Base-by-base conservation (phyloP, 2,888 invertebrate genomes). In the Zygogramma bicolorata region DNA sequence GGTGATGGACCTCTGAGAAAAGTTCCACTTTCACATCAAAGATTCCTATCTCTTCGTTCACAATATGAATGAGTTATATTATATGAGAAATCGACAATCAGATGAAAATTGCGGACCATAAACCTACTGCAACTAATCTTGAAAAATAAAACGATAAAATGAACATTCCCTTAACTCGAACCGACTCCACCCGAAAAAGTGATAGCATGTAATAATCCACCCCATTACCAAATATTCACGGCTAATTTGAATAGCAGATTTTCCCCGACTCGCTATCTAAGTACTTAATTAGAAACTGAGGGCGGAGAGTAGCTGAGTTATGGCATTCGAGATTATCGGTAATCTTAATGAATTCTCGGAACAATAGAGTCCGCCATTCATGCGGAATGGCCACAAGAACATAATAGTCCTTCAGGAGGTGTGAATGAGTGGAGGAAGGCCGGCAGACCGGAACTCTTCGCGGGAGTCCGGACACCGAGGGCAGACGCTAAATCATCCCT, bases 301-400 rank as follows among this genome's bases (percentile, higher is more conserved):
- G 79, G 80, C 80, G 79, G 76, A 73, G 77, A 79, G 78, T 78
- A 75, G 81, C 80, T 85, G 84, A 85, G 82, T 84, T 84, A 85
- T 84, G 79, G 84, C 82, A 80, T 79, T 75, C 75, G 81, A 81
- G 84, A 84, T 84, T 85, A 85, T 85, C 85, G 84, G 79, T 78
- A 81, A 85, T 85, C 85, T 85, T 84, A 85, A 85, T 84, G 85
- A 84, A 84, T 83, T 82, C 82, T 74, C 81, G 77, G 82, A 82
- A 84, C 84, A 84, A 84, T 83, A 78, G 82, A 78, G 73, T 38
- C 58, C 60, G 65, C 62, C 70, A 67, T 42, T 68, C 72, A 62
- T 72, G 74, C 60, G 49, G 73, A 72, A 72, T 74, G 71, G 77
- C 77, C 78, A 74, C 76, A 79, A 75, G 76, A 78, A 75, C 78